Evolutionary conservation across 2,888 invertebrate genomes (phyloP).

Genomic region (Trichogramma evanescens): DNA sequence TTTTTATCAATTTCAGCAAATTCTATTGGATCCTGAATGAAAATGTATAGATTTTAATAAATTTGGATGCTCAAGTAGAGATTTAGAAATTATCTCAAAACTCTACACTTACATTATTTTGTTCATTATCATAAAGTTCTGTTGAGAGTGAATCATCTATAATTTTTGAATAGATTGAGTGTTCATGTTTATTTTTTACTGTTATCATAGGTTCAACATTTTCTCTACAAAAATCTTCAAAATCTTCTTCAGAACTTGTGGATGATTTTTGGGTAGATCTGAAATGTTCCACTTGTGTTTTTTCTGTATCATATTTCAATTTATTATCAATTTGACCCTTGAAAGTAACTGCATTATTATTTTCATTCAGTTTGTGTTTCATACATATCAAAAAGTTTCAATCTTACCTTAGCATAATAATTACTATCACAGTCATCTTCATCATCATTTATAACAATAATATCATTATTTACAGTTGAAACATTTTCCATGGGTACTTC

Average conservation of each 20-base stretch:
- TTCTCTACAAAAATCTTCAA: slow-evolving; percentile 11
- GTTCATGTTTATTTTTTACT: slow-evolving; percentile 6
- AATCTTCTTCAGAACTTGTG: slow-evolving; percentile 1
- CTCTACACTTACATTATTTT: too few relatives aligned
- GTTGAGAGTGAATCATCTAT: too few relatives aligned
- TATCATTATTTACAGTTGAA: not conserved
- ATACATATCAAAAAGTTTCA: not conserved
- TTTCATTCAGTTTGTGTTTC: not conserved
- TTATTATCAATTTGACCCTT: not conserved
- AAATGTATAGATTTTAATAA: too few relatives aligned
- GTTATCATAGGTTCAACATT: slow-evolving; percentile 13
- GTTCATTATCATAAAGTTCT: too few relatives aligned
- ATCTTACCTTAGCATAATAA: not conserved
- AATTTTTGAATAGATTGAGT: slow-evolving; percentile 5
- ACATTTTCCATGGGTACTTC: too few relatives aligned
- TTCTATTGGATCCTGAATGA: too few relatives aligned
- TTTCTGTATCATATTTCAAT: not conserved
- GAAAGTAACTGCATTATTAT: not conserved
- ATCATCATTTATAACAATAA: slow-evolving; percentile 5
- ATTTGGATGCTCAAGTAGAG: too few relatives aligned
- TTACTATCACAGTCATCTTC: slow-evolving; percentile 1
- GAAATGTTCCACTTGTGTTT: not conserved
- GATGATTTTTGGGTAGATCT: not conserved
- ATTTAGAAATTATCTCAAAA: too few relatives aligned
- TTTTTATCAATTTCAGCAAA: not conserved